Evolutionary conservation across 2,797 vertebrate genomes (phyloP).

Genomic region (Distichodus sexfasciatus): DNA sequence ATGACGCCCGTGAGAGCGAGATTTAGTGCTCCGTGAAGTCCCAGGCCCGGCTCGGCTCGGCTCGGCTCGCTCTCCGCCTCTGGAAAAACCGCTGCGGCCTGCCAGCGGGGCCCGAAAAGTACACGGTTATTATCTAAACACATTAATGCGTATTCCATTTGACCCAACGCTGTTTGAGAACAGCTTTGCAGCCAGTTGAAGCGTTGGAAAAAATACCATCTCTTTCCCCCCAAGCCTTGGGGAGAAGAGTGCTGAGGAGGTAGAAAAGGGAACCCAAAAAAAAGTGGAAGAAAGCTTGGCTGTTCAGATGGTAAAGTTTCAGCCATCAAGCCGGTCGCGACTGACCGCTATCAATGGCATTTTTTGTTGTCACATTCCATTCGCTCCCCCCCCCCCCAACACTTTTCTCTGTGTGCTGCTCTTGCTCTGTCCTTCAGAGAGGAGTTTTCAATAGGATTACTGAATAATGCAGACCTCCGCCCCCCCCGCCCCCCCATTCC

Average conservation of each 20-base stretch:
- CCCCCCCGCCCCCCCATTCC: too few relatives aligned
- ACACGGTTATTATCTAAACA: conserved; percentile 45
- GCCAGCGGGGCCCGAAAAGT: conserved; percentile 27
- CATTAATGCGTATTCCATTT: conserved; percentile 50
- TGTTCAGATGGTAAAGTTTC: conserved; percentile 60
- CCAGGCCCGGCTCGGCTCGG: background rate
- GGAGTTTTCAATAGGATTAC: conserved; percentile 80
- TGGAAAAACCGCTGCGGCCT: conserved; percentile 37
- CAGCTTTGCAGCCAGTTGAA: conserved; percentile 6
- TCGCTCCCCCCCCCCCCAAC: conserved; percentile 62
- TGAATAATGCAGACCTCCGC: conserved; percentile 70
- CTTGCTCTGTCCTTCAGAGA: conserved; percentile 74
- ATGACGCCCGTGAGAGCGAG: conserved; percentile 22
- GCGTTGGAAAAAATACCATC: conserved; percentile 39
- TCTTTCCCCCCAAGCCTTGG: too few relatives aligned
- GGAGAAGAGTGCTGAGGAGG: conserved; percentile 40
- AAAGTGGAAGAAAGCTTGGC: conserved; percentile 24
- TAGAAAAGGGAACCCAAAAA: conserved; percentile 25
- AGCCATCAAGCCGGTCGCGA: conserved; percentile 64
- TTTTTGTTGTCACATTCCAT: conserved; percentile 81
- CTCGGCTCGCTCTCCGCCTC: conserved; percentile 4
- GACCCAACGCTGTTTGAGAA: conserved; percentile 43
- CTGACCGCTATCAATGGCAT: conserved; percentile 77
- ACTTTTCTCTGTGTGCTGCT: conserved; percentile 63
- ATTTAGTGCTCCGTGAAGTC: conserved; percentile 31